phyloP scores from a whole-genome alignment of 1,140 invertebrate species.

The Geopemphigus sp. region DNA sequence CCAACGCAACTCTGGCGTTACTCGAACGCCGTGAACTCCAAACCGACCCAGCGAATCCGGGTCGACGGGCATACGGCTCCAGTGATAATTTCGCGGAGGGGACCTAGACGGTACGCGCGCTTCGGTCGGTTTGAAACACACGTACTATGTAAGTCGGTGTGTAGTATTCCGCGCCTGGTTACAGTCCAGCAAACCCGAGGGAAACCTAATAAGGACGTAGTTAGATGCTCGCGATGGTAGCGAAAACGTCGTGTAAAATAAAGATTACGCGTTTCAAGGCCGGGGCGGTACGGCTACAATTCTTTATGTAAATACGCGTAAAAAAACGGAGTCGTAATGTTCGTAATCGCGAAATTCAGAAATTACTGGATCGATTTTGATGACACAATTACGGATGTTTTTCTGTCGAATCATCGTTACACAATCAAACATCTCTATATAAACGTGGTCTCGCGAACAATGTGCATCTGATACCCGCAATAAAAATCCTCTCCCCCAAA shows the following conservation, averaged over 20 bases:
- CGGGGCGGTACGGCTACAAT: not conserved
- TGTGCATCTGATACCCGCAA: too few species aligned
- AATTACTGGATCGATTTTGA: too few species aligned
- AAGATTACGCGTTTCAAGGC: not conserved
- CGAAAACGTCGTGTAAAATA: conserved; percentile 16
- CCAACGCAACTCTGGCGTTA: too few species aligned
- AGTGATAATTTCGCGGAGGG: not conserved
- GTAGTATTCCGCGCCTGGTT: not conserved
- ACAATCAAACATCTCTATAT: too few species aligned
- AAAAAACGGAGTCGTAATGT: too few species aligned
- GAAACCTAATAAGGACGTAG: conserved; percentile 47
- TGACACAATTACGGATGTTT: too few species aligned
- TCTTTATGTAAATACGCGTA: not conserved
- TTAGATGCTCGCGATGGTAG: conserved; percentile 10
- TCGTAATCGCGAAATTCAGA: too few species aligned
- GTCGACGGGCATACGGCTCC: not conserved
- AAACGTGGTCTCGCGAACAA: too few species aligned
- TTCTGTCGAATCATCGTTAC: too few species aligned
- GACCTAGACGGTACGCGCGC: not conserved
- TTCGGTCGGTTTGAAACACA: not conserved
- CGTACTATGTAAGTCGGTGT: not conserved
- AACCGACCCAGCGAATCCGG: not conserved
- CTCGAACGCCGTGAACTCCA: not conserved
- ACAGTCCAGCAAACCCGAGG: conserved; percentile 37
- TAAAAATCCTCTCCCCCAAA: too few species aligned